Base-by-base conservation (phyloP, 2,113 vertebrate species). In the Pseudolaguvia tuberculata region DNA sequence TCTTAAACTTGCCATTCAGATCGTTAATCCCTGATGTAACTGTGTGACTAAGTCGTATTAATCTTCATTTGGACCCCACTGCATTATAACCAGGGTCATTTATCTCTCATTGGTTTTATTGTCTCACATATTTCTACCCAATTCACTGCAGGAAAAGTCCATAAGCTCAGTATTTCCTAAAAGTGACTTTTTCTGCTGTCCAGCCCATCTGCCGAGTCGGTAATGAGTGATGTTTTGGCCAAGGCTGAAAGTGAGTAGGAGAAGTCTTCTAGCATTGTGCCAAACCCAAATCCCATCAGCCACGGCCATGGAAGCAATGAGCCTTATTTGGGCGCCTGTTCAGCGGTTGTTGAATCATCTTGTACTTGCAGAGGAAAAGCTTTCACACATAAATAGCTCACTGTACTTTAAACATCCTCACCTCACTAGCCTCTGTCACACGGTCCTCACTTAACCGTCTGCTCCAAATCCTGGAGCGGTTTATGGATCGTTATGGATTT, bases 241-340 rank as follows among this genome's bases (percentile, higher is more conserved):
- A 42, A 3, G 66, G 10, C 75, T 70, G 17, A 76, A 76, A 61
- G 55, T 51, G 65, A 52, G 65, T 68, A 69, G 74, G 74, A 76
- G 55, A 61, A 25, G 56, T 52, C 56, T 50, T 39, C 67, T 39
- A 15, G 57, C 21, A 47, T 59, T 18, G 17, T 35, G 63, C 73
- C 78, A 68, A 55, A 73, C 74, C 74, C 4, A 35, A 39, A 27
- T 55, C 75, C 78, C 78, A 81, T 85, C 83, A 87, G 76, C 61
- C 82, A 79, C 29, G 29, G 81, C 75, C 82, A 62, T 61, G 80
- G 85, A 88, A 88, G 77, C 83, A 84, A 77, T 58, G 42, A 78
- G 75, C 74, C 83, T 84, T 82, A 77, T 87, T 86, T 88, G 86
- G 80, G 82, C 82, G 81, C 70, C 20, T 61, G 82, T 83, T 85